Base-by-base conservation (phyloP, 1,140 invertebrate genomes). In the Parapsyche elsis region DNA sequence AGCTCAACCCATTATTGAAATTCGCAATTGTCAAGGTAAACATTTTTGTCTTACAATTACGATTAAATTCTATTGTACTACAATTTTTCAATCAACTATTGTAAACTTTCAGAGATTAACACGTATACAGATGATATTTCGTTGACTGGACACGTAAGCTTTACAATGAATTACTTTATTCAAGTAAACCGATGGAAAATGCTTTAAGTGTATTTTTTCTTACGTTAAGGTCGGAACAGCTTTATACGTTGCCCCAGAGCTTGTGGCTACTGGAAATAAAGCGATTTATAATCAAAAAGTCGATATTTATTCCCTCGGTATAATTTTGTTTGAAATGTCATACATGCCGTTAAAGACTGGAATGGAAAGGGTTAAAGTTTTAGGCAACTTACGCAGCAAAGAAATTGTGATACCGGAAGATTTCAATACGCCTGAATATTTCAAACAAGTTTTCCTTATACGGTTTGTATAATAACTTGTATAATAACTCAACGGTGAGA, bases 301-400 rank as follows among this genome's bases (percentile, higher is more conserved):
- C 9, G 98, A 99, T 86, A 96, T 98, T 84, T 98, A 97, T 84
- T 90, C 91, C 0, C 87, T 96, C 26, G 96, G 96, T 12, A 95
- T 98, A n/a, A 97, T 97, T 78, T 91, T 97, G 74, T 97, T 97
- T 86, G 96, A 98, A 90, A 99, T 99, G 98, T 96, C 94, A 84
- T 95, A 96, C 85, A 93, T 92, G 61, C 92, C 94, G 0, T 89
- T 97, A 23, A 86, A 87, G 0, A 98, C 97, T 0, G 92, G 91
- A 38, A 98, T 98, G 95, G 98, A 99, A 87, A 90, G 97, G 80
- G 92, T 94, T 30, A 92, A 93, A 84, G 90, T 97, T 16, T 88
- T 98, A 19, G 88, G 90, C 26, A 91, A 92, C 82, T 84, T 98
- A 19, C 87, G 96, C 45, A 88, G 86, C 5, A 89, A 90, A 79